phyloP scores from a whole-genome alignment of 2,888 invertebrate genomes.

The Drosophila rubida region DNA sequence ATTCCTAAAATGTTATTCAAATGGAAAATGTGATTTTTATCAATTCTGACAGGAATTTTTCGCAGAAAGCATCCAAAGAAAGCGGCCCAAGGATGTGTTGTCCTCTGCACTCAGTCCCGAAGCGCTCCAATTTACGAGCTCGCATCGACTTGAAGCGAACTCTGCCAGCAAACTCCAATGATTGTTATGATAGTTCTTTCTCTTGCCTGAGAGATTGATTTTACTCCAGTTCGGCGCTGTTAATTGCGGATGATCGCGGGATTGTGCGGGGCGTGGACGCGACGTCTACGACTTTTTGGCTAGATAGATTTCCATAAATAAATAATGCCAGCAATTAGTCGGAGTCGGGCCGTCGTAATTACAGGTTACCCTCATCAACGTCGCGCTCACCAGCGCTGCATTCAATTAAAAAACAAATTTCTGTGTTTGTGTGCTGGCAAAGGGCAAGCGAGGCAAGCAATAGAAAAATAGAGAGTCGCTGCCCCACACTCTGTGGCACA shows the following conservation, averaged over 20 bases:
- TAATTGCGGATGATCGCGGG: slow-evolving; percentile 35
- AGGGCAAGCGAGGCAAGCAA: slow-evolving; percentile 15
- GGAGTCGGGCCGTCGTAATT: slow-evolving; percentile 56
- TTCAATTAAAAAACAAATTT: slow-evolving; percentile 67
- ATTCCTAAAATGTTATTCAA: slow-evolving; percentile 84
- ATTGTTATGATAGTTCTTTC: no score
- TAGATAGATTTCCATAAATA: slow-evolving; percentile 70
- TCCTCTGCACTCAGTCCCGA: slow-evolving; percentile 18
- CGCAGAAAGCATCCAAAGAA: slow-evolving; percentile 63
- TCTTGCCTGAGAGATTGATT: no score
- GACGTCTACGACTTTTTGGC: slow-evolving; percentile 53
- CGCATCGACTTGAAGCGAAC: slow-evolving; percentile 15
- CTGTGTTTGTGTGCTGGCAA: slow-evolving; percentile 39
- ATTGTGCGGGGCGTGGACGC: slow-evolving; percentile 51
- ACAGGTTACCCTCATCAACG: slow-evolving; percentile 71
- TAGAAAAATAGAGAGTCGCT: slow-evolving; percentile 14
- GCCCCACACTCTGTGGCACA: not conserved
- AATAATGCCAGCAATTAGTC: slow-evolving; percentile 68
- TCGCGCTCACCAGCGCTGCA: slow-evolving; percentile 49
- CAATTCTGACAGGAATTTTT: slow-evolving; percentile 83
- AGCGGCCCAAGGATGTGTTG: slow-evolving; percentile 51
- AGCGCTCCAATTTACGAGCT: slow-evolving; percentile 51
- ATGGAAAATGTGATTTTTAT: slow-evolving; percentile 84
- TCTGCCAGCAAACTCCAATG: no score
- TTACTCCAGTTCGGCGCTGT: slow-evolving; percentile 2